Percentiles rank a stretch among this genome's conserved stretches.
Conservation (phyloP, 2,797 vertebrate genomes). For the Eurystomus glaucurus region DNA sequence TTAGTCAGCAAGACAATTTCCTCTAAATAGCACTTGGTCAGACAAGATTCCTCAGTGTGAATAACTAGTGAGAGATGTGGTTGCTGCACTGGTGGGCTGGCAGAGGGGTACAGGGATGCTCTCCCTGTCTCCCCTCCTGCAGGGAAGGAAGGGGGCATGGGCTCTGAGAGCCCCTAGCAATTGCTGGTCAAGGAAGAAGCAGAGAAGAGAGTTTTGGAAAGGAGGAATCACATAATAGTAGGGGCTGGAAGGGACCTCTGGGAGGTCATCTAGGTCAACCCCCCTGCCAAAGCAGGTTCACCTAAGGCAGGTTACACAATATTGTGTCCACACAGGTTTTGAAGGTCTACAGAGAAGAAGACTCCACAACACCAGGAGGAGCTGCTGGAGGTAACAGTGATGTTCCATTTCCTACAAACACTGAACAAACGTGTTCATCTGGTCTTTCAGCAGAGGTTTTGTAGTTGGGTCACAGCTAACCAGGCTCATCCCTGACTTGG, state of each 20-base stretch:
- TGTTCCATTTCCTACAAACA: not conserved
- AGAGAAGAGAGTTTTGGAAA: not conserved
- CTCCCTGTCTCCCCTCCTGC: not conserved
- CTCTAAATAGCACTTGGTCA: not conserved
- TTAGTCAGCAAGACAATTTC: constrained; percentile 28
- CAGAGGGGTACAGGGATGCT: not conserved
- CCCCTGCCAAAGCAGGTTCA: too few species aligned
- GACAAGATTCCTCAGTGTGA: not conserved
- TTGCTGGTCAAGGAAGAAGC: not conserved
- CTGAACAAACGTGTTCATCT: accelerated
- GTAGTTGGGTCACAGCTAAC: accelerated
- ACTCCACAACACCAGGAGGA: too few species aligned
- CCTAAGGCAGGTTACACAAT: too few species aligned
- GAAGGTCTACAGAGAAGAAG: too few species aligned
- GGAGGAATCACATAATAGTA: not conserved
- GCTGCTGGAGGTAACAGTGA: not conserved
- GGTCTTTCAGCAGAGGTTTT: not conserved
- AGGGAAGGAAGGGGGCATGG: not conserved
- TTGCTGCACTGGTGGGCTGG: accelerated
- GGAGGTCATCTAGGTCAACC: too few species aligned
- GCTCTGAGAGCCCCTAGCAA: not conserved
- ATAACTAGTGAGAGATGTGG: accelerated
- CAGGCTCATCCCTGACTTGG: not conserved
- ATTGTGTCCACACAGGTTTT: too few species aligned
- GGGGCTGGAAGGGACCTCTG: too few species aligned